Evolutionary conservation across 2,797 vertebrate species (phyloP).

Genomic region (Neosalanx taihuensis): DNA sequence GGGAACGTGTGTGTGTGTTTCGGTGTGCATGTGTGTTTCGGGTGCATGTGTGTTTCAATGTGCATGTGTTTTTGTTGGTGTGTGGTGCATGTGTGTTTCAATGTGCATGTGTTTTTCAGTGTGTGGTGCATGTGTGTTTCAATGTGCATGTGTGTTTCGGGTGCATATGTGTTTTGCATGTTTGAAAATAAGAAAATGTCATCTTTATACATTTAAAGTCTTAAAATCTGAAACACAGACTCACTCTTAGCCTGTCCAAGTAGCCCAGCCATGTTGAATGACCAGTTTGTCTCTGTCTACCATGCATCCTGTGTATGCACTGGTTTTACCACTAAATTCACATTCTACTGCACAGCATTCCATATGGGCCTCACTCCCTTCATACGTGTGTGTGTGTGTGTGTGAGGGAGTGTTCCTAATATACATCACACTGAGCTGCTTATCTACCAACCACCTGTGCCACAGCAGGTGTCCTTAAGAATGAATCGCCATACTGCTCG

Average conservation of each 20-base stretch:
- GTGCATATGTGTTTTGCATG: not conserved
- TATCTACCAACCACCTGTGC: conserved; percentile 22
- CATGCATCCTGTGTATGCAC: not conserved
- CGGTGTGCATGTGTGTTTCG: not conserved
- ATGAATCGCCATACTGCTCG: not conserved
- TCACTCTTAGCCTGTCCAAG: not conserved
- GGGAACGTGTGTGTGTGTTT: not conserved
- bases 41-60: too few relatives aligned
- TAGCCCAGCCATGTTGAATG: conserved; percentile 21
- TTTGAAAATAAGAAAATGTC: too few relatives aligned
- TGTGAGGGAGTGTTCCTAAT: conserved; percentile 15
- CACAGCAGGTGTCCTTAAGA: not conserved
- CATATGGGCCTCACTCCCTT: not conserved
- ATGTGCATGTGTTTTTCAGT: not conserved
- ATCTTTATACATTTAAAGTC: not conserved
- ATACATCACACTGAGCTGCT: conserved; percentile 3
- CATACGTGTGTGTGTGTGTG: not conserved
- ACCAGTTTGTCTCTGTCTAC: conserved; percentile 23
- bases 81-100: too few relatives aligned
- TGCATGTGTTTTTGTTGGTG: not conserved
- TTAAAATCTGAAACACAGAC: not conserved
- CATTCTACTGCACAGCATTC: not conserved
- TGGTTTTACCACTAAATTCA: not conserved
- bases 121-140: too few relatives aligned
- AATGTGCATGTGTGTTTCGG: not conserved